Base-by-base conservation (phyloP, 2,113 vertebrate species). In the Eonycteris spelaea region DNA sequence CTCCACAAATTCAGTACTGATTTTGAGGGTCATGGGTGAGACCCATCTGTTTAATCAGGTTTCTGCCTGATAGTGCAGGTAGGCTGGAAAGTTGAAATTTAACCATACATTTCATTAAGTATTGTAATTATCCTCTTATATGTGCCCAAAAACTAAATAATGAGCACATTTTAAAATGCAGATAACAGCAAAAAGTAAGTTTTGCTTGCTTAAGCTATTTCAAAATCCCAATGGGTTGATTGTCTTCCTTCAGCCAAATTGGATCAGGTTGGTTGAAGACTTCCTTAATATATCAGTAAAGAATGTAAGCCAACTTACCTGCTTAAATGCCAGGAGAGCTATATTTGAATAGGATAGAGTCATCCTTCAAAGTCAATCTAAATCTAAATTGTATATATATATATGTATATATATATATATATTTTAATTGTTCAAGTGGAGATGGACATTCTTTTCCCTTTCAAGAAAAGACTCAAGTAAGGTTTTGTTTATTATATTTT, bases 191-290 rank as follows among this genome's bases (percentile, higher is more conserved):
- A 59, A 93, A 93, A 73, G 21, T 43, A 91, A 94, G 26, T 78
- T 91, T 94, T 86, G 73, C 78, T 84, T 95, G 43, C 78, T 86
- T 95, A 93, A 96, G 78, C 33, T 93, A 63, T 68, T 96, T 86
- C 73, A 86, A 71, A 97, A 77, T 95, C 57, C 73, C 73, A 55
- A 63, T 33, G 35, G 53, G 18, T 86, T 94, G 78, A 70, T 10
- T 48, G 65, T 93, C 21, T 88, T 96, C 35, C 28, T 79, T 88
- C 43, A 96, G 73, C 61, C 67, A 97, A 94, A 95, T 48, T 93
- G 30, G 28, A 88, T 87, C 15, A 57, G 6, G 22, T 55, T 89
- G 24, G 45, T 90, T 93, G 79, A 70, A 95, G 53, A 79, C 22
- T 77, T 15, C 2, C 16, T 19, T 94, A 51, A 30, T 94, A 67